Conservation (phyloP, 2,888 invertebrate species). For the Drosophila birchii region DNA sequence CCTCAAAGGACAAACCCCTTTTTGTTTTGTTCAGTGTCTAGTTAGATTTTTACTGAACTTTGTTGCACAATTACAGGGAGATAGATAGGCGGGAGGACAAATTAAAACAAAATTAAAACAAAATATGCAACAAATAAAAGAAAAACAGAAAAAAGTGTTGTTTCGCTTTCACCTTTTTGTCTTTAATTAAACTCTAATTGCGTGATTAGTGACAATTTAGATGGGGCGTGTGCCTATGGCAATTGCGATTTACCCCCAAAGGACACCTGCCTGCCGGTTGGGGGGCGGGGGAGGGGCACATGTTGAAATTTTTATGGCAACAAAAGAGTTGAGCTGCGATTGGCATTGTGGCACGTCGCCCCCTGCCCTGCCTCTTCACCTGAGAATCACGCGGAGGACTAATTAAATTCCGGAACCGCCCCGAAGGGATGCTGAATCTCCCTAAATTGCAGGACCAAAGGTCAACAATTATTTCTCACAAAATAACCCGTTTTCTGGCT, state of each 20-base stretch:
- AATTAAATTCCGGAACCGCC: conserved; percentile 63
- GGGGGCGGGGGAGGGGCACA: conserved; percentile 46
- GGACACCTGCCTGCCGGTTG: not conserved
- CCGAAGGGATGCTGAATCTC: conserved; percentile 37
- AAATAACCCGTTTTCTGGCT: conserved; percentile 54
- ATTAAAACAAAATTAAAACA: conserved; percentile 14
- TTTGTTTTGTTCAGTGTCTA: not conserved
- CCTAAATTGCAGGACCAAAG: conserved; percentile 33
- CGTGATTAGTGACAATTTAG: conserved; percentile 58
- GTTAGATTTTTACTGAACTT: conserved; percentile 50
- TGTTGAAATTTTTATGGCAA: conserved; percentile 64
- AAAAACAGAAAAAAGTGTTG: conserved; percentile 6
- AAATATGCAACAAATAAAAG: not conserved
- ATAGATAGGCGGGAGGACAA: conserved; percentile 8
- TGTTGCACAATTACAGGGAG: conserved; percentile 65
- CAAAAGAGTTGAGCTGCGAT: conserved; percentile 58
- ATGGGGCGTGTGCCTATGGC: conserved; percentile 62
- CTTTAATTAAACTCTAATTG: conserved; percentile 46
- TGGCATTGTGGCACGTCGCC: conserved; percentile 61
- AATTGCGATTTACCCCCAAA: conserved; percentile 5
- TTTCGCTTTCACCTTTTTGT: not conserved
- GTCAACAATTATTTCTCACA: conserved; percentile 50
- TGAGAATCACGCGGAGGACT: conserved; percentile 33
- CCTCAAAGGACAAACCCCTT: not conserved
- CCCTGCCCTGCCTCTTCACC: conserved; percentile 5